Base-by-base conservation (phyloP, 2,113 vertebrate species). In the Motacilla alba region DNA sequence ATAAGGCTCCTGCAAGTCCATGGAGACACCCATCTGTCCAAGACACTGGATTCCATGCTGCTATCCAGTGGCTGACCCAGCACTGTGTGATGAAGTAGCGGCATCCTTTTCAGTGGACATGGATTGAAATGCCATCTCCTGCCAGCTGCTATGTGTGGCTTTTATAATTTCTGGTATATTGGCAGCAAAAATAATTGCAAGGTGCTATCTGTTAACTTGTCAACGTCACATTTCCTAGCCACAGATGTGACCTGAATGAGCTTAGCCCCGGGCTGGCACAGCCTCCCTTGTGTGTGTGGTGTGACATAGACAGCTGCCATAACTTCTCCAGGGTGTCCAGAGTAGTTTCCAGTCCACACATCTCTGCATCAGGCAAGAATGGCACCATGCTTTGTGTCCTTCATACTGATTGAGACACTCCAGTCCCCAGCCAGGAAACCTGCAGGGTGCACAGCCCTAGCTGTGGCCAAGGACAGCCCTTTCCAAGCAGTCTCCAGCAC, bases 371-470 rank as follows among this genome's bases (percentile, higher is more conserved):
- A 37, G 16, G 15, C 41, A 55, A 33, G 75, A 59, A 35, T 55
- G 5, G 3, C 13, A 24, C 30, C 27, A 2, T 27, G 15, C 8
- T 66, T 78, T 46, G 10, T 16, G 39, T 18, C 62, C 21, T 53
- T 43, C 28, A 16, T 18, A 16, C 41, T 56, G 44, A 28, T 56
- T 76, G 41, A 68, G 58, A 37, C 64, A 47, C 62, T 63, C 16
- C 58, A 46, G 23, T 24, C 35, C 50, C 19, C 55, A 60, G 14
- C 21, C 37, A 72, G 85, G 44, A 80, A 55, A 67, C 11, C 18
- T 0, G 0, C 17, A 39, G 24, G 6, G 13, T 10, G 4, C n/a
- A 53, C 41, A 87, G n/a, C 16, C 1, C 0, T 3, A 27, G 13
- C 41, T 39, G 26, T 27, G 24, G 18, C 44, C 13, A 0, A 8